These are phyloP conservation scores for Rhodeus uyekii DNA, from an alignment of 2,797 vertebrate species.

Conservation along the genomic window DNA sequence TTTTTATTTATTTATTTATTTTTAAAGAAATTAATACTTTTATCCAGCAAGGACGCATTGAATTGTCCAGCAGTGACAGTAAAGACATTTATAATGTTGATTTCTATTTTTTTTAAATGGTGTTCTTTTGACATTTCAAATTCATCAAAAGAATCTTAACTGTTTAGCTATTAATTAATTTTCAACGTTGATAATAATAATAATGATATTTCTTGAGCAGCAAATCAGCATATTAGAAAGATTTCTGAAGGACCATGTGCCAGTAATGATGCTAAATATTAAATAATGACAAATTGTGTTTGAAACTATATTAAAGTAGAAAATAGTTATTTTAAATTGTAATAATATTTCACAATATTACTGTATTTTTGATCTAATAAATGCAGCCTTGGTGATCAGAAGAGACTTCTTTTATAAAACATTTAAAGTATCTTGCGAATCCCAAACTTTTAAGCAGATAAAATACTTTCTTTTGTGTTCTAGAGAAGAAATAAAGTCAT, in stretches of 20 bases:
- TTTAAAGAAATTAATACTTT: neutral
- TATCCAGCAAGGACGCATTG: neutral
- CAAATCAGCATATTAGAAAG: neutral
- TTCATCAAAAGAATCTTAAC: neutral
- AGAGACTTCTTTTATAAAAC: neutral
- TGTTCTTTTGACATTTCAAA: neutral
- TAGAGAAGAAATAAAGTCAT: neutral
- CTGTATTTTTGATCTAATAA: neutral
- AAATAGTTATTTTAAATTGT: neutral
- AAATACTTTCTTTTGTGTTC: neutral
- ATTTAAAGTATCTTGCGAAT: neutral
- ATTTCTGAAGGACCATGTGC: neutral
- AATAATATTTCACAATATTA: neutral
- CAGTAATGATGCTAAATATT: neutral
- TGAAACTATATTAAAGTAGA: neutral
- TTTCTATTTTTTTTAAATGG: neutral
- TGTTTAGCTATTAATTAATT: neutral
- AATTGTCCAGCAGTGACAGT: neutral
- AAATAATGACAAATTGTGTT: no score
- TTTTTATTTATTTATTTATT: no score
- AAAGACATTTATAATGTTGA: neutral
- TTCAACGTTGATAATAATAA: neutral
- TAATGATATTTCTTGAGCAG: neutral
- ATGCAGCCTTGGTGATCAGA: neutral
- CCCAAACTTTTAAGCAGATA: neutral